Conservation (phyloP, 2,888 invertebrate genomes). For the Pantelozetes paolii region DNA sequence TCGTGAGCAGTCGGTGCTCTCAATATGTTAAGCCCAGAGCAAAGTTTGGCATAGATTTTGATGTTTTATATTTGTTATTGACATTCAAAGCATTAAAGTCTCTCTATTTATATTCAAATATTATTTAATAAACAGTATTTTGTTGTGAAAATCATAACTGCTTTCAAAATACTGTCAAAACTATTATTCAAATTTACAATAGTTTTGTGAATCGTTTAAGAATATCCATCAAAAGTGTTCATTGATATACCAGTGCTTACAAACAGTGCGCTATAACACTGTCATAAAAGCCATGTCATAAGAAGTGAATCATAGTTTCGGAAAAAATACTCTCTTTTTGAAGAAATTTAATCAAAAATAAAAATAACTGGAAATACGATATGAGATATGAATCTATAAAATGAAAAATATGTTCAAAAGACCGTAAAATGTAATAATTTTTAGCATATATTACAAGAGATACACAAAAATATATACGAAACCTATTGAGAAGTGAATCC, state of each 20-base stretch:
- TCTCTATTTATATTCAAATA: neutral
- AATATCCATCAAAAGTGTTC: slow-evolving; percentile 2
- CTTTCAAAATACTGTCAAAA: slow-evolving; percentile 3
- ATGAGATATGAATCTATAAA: slow-evolving; percentile 34
- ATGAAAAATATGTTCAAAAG: slow-evolving; percentile 28
- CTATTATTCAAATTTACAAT: slow-evolving; percentile 19
- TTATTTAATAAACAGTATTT: neutral
- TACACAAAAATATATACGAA: too few relatives aligned
- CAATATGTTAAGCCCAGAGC: too few relatives aligned
- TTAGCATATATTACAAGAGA: slow-evolving; percentile 21
- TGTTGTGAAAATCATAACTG: neutral
- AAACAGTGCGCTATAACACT: neutral
- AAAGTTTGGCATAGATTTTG: too few relatives aligned
- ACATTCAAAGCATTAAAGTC: neutral
- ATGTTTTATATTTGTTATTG: slow-evolving; percentile 2
- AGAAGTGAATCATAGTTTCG: neutral
- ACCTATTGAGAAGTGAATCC: too few relatives aligned
- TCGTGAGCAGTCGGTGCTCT: too few relatives aligned
- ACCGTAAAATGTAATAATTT: slow-evolving; percentile 30
- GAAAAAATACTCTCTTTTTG: neutral
- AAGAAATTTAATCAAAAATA: slow-evolving; percentile 30
- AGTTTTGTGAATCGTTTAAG: slow-evolving; percentile 9
- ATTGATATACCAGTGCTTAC: slow-evolving; percentile 17
- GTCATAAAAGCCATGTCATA: slow-evolving; percentile 14
- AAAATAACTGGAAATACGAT: slow-evolving; percentile 35